Base-by-base conservation (phyloP, 2,888 invertebrate species). In the Melinaea marsaeus region DNA sequence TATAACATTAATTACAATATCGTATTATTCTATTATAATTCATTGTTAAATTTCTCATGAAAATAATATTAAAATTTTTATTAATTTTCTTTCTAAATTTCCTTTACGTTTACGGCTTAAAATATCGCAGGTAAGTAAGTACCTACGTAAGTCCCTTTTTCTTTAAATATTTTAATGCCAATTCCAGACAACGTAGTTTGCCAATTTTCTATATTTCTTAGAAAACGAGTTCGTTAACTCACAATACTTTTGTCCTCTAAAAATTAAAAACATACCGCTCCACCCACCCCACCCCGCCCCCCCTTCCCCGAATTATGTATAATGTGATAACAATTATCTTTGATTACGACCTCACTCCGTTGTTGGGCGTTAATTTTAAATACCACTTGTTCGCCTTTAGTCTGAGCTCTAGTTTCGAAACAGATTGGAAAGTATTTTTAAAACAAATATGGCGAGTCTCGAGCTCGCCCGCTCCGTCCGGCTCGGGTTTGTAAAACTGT, bases 161-260 rank as follows among this genome's bases (percentile, higher is more conserved):
- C 42, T 7, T 56, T 22, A 57, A 42, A 13, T 57, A 42, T 79
- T 78, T 79, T 75, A 75, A 77, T 78, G 80, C 83, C 85, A 85
- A 86, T 85, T 85, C 77, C 69, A 79, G 75, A 73, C 78, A 74
- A 76, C 78, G 76, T 72, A 75, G 77, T 75, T 78, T 86, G 86
- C 88, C 87, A 87, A 88, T 81, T 83, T 83, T 85, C 83, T 78
- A 78, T 76, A 62, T 55, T 85, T 85, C 81, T 77, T 62, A 75
- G 83, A 85, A 81, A 72, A 57, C 63, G 73, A 74, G 84, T 83
- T 86, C 84, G 80, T 58, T 76, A 83, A 76, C 86, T 79, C 81
- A 79, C 80, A 79, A 82, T 75, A 69, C 64, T 67, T 67, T 71
- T 77, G 83, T 76, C 83, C 84, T 83, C 80, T 79, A 74, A 57